These are phyloP conservation scores for Sinotaia quadrata DNA, from an alignment of 2,888 invertebrate genomes.

Conservation along the genomic window DNA sequence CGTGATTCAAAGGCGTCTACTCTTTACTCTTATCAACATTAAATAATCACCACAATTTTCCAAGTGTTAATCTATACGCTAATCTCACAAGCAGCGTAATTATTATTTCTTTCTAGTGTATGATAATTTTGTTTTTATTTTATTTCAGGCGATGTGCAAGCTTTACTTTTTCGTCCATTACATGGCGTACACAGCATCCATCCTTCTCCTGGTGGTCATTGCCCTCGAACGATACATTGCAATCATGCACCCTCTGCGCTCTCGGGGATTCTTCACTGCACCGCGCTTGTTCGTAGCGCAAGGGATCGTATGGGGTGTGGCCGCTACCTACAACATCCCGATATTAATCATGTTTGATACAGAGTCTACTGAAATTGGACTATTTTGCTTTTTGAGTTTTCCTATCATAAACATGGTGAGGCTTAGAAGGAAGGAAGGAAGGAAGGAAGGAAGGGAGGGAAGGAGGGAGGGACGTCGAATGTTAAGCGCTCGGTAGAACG, in stretches of 20 bases:
- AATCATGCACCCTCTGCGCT: slow-evolving; percentile 83
- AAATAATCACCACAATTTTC: too few species aligned
- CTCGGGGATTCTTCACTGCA: slow-evolving; percentile 86
- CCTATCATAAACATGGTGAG: slow-evolving; percentile 66
- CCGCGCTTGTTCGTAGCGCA: slow-evolving; percentile 79
- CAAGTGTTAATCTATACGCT: too few species aligned
- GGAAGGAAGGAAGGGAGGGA: too few species aligned
- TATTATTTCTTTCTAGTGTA: too few species aligned
- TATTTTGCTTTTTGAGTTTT: slow-evolving; percentile 33
- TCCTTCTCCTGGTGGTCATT: slow-evolving; percentile 86
- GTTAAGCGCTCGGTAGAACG: too few species aligned
- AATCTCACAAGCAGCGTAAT: too few species aligned
- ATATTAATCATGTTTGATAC: slow-evolving; percentile 85
- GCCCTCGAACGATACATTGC: slow-evolving; percentile 67
- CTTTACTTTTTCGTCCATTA: slow-evolving; percentile 92
- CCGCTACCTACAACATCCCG: slow-evolving; percentile 86
- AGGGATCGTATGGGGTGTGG: slow-evolving; percentile 85
- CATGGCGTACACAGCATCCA: slow-evolving; percentile 90
- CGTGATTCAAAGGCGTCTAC: too few species aligned
- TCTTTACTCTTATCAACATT: too few species aligned
- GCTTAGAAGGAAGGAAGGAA: too few species aligned
- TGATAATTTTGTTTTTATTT: too few species aligned
- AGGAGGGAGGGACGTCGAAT: too few species aligned
- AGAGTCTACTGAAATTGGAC: neutral
- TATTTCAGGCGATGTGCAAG: slow-evolving; percentile 79